Base-by-base conservation (phyloP, 1,140 invertebrate species). In the Vanessa atalanta region DNA sequence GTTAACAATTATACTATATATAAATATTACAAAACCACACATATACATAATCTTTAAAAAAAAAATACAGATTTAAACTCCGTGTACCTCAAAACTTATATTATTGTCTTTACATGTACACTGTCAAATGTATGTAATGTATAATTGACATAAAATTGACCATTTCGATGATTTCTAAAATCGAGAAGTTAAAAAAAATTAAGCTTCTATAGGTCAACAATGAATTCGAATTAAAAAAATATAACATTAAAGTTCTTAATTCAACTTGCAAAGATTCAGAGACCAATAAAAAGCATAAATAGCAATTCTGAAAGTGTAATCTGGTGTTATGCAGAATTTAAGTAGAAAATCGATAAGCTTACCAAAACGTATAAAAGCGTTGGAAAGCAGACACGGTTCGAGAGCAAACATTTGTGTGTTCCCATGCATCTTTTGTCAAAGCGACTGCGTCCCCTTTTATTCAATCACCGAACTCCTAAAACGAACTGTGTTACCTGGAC, bases 361-460 rank as follows among this genome's bases (percentile, higher is more conserved):
- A 47, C 43, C 47, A 64, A 69, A 73, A 69, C 53, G 60, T 73
- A 73, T 47, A 55, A 57, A 55, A 69, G 37, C 63, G 37, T 48
- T n/a, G 26, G 23, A 55, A 48, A 65, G 60, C 61, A 76, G 75
- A 68, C 71, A 72, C 72, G 64, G 53, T 65, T 64, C 67, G 70
- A 66, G 55, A 77, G 57, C 76, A 77, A 77, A 77, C 76, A 77
- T 73, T 77, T 73, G 76, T 66, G 72, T 60, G 67, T 69, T 69
- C 67, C 53, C 67, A 69, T 69, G 67, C 67, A 69, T 55, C 67
- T 69, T 69, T 69, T 65, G 72, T 69, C 72, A 74, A 70, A 74
- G 61, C 55, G 26, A 65, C 68, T 60, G 57, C 37, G 43, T 9
- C 20, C 26, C 43, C 55, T 37, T 69, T 69, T 67, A 74, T 67